Base-by-base conservation (phyloP, 2,797 vertebrate genomes). In the Epinephelus malabaricus region DNA sequence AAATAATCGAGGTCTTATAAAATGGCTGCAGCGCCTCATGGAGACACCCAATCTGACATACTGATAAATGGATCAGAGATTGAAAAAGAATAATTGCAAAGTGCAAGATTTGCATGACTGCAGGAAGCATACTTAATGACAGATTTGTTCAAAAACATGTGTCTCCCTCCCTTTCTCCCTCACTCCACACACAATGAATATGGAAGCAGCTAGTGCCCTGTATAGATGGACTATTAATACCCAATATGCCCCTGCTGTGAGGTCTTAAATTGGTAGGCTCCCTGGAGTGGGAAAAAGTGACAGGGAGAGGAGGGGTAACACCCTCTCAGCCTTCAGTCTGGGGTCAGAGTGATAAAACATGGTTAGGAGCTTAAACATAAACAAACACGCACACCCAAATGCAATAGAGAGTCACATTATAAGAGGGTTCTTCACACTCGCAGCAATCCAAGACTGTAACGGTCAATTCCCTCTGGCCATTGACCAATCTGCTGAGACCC, bases 221-320 rank as follows among this genome's bases (percentile, higher is more conserved):
- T 80, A 62, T 90, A 85, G 78, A 87, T 86, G 73, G 73, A 63
- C 90, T 86, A 89, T 87, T 94, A 89, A 89, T 89, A 81, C 86
- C 59, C 72, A 89, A 87, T 61, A 56, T 84, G 27, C 66, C 79
- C 85, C 64, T 62, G 88, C 78, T 90, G 91, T 88, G 84, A 85
- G 58, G n/a, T 65, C 65, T 87, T 75, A 87, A 66, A 85, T 68
- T 72, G 87, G 65, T 78, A 0, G 55, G 85, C 19, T 78, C 82
- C 80, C 75, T 88, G 67, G 81, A 79, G 90, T 84, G 59, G 76
- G 73, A 82, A 76, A 71, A 87, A 83, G 71, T 83, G 76, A 1
- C 81, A 85, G 61, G 12, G 38, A 73, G 58, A 46, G 55, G 53
- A 76, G 76, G 75, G 82, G 54, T 59, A 63, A 53, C 63, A 61